These are phyloP conservation scores for Hanleya hanleyi DNA, from an alignment of 2,888 invertebrate genomes.

Conservation along the genomic window DNA sequence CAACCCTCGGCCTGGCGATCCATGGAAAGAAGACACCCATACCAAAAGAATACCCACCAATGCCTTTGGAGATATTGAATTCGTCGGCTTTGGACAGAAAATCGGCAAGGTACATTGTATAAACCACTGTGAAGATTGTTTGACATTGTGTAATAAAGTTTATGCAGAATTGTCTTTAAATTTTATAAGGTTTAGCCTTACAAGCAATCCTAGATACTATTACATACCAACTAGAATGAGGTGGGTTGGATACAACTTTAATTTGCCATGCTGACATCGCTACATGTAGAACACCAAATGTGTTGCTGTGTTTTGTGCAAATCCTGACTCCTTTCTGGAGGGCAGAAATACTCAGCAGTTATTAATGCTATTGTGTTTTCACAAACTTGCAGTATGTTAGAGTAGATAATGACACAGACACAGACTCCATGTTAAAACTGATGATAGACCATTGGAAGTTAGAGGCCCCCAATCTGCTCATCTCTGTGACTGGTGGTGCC, in stretches of 20 bases:
- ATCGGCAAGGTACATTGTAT: slow-evolving; percentile 66
- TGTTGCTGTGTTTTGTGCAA: too few relatives aligned
- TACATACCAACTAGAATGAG: too few relatives aligned
- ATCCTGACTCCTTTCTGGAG: too few relatives aligned
- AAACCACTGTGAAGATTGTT: not conserved
- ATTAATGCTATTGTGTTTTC: too few relatives aligned
- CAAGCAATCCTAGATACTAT: too few relatives aligned
- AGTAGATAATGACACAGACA: slow-evolving; percentile 62
- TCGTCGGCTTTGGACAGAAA: slow-evolving; percentile 65
- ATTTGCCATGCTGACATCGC: too few relatives aligned
- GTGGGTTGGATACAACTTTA: too few relatives aligned
- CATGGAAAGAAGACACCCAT: slow-evolving; percentile 53
- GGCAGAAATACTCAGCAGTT: too few relatives aligned
- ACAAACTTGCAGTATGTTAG: slow-evolving; percentile 73
- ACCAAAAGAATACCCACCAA: slow-evolving; percentile 56
- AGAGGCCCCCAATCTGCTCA: slow-evolving; percentile 71
- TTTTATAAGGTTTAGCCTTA: not conserved
- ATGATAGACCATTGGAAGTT: slow-evolving; percentile 69
- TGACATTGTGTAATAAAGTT: not conserved
- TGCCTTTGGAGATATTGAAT: slow-evolving; percentile 72
- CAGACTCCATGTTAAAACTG: slow-evolving; percentile 62
- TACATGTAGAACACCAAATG: too few relatives aligned
- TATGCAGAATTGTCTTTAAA: not conserved
- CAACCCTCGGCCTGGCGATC: not conserved
- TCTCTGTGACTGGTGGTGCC: slow-evolving; percentile 74